Base-by-base conservation (phyloP, 2,113 vertebrate genomes). In the Dryoscopus gambensis region DNA sequence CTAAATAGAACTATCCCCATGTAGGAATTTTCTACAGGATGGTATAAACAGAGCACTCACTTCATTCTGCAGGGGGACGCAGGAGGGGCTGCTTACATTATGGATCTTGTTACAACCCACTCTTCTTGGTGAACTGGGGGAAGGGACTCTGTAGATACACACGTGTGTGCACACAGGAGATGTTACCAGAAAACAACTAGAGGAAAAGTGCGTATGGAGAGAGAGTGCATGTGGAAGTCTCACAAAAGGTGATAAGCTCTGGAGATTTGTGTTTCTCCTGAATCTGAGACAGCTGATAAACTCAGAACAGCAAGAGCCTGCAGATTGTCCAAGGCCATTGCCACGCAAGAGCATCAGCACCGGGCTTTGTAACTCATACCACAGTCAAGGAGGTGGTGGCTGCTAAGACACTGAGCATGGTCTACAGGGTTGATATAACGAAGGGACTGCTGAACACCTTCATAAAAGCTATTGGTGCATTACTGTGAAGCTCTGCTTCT, bases 1-100 rank as follows among this genome's bases (percentile, higher is more conserved):
- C n/a, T n/a, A n/a, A n/a, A 90, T 0, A 68, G 37, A 71, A 28
- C 69, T 47, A 40, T 7, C 9, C 13, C 27, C 0, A 0, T 13
- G 5, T 1, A 30, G 50, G n/a, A 73, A 52, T 68, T 73, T 86
- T 73, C 68, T 84, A 27, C 49, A 71, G 28, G 20, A 42, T 31
- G 10, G 21, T 62, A 39, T 18, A 60, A 65, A 81, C 11, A 75
- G 21, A 90, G 35, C 31, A 60, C 33, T 33, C 16, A 39, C 27
- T 40, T 89, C 44, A 35, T 19, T 39, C 39, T 64, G 44, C 71
- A 46, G 37, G 11, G n/a, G 30, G 5, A n/a, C 44, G 47, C 2
- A 8, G 28, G 17, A 63, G 44, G 17, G 11, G 33, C 22, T 69
- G 33, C 30, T 73, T 39, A 11, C n/a, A 65, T 69, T 28, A 71